Evolutionary conservation across 2,113 vertebrate genomes (phyloP).

Genomic region (Pseudois nayaur): DNA sequence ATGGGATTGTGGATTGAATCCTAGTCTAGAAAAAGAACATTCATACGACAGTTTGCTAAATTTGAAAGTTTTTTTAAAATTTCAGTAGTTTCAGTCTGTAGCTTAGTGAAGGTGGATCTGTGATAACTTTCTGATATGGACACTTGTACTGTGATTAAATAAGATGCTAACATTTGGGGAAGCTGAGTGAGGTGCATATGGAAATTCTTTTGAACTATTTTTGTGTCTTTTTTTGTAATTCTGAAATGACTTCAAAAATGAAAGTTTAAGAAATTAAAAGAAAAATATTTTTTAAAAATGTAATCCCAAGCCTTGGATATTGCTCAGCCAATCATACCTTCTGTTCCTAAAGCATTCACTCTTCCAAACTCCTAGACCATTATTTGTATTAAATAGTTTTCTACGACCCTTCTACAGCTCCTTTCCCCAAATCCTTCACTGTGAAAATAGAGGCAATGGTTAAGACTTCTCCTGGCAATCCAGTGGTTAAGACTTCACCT

Average conservation of each 20-base stretch:
- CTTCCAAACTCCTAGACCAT: background rate
- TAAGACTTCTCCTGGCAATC: background rate
- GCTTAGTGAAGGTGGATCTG: background rate
- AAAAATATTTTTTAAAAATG: background rate
- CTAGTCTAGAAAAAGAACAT: background rate
- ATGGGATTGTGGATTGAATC: background rate
- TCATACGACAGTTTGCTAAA: background rate
- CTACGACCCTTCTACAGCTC: background rate
- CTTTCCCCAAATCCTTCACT: background rate
- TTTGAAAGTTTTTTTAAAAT: background rate
- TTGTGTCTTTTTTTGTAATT: background rate
- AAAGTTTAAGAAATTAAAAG: background rate
- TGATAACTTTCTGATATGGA: background rate
- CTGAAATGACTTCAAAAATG: constrained; percentile 14
- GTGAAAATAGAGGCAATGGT: background rate
- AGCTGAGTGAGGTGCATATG: background rate
- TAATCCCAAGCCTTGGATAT: background rate
- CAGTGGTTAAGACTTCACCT: background rate
- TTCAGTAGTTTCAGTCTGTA: background rate
- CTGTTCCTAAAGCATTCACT: background rate
- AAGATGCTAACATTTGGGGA: background rate
- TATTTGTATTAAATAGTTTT: background rate
- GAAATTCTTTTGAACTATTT: background rate
- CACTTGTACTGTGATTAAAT: background rate
- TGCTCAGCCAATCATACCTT: background rate